Evolutionary conservation across 2,888 invertebrate species (phyloP).

Genomic region (Microctonus aethiopoides): DNA sequence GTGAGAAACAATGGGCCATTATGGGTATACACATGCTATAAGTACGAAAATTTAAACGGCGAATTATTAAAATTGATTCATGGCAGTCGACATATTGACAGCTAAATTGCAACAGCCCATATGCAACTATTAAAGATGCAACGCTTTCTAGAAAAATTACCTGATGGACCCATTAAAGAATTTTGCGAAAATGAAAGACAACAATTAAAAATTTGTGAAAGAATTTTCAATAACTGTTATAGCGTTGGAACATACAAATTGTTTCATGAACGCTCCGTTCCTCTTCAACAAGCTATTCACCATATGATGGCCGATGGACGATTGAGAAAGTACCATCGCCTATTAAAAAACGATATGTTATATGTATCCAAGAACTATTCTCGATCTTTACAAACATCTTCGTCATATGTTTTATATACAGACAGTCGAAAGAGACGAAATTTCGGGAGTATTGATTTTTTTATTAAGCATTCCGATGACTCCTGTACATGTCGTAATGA

Average conservation of each 20-base stretch:
- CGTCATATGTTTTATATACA: too few species aligned
- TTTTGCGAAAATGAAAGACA: constrained; percentile 32
- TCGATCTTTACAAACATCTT: constrained; percentile 24
- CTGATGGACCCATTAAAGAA: constrained; percentile 30
- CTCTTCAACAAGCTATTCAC: too few species aligned
- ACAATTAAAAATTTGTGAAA: constrained; percentile 35
- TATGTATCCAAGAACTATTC: constrained; percentile 28
- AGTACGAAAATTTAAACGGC: constrained; percentile 40
- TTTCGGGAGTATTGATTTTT: too few species aligned
- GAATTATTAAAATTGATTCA: constrained; percentile 34
- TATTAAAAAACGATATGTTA: constrained; percentile 34
- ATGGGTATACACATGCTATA: constrained; percentile 36
- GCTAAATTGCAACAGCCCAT: constrained; percentile 36
- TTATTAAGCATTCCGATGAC: too few species aligned
- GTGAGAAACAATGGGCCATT: constrained; percentile 35
- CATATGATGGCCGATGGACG: neutral
- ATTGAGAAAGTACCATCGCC: constrained; percentile 34
- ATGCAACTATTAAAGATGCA: constrained; percentile 24
- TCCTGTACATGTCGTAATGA: too few species aligned
- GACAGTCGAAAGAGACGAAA: too few species aligned
- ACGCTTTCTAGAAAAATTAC: constrained; percentile 26
- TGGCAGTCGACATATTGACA: constrained; percentile 37
- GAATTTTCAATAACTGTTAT: constrained; percentile 24
- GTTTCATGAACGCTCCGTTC: too few species aligned
- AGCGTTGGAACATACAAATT: constrained; percentile 33